phyloP scores from a whole-genome alignment of 2,113 vertebrate genomes.

The Neodontobutis hainanensis region DNA sequence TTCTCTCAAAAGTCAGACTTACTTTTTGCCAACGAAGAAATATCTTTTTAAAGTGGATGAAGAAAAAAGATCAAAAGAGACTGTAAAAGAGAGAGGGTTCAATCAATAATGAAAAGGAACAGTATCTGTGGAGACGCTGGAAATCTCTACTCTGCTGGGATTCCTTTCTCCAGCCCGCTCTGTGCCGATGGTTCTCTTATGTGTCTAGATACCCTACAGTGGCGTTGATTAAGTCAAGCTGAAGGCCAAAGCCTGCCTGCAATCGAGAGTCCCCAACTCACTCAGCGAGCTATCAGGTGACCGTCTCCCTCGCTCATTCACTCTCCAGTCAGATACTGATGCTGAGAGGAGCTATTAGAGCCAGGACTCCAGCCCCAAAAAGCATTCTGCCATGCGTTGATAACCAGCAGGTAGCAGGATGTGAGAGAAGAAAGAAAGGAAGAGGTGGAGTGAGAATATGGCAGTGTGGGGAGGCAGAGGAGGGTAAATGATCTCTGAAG shows the following conservation, averaged over 20 bases:
- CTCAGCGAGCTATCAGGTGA: slow-evolving; percentile 67
- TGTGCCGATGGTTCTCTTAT: slow-evolving; percentile 56
- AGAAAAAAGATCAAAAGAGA: slow-evolving; percentile 1
- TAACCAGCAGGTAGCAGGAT: slow-evolving; percentile 56
- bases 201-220: slow-evolving; percentile 67
- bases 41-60: neutral
- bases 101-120: slow-evolving; percentile 56
- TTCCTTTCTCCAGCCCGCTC: slow-evolving; percentile 47
- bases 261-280: slow-evolving; percentile 58
- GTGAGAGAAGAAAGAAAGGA: slow-evolving; percentile 3
- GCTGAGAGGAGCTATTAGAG: slow-evolving; percentile 65
- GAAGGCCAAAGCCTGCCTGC: slow-evolving; percentile 64
- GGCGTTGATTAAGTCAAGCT: slow-evolving; percentile 75
- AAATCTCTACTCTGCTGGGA: slow-evolving; percentile 57
- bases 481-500: slow-evolving; percentile 75
- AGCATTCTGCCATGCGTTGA: slow-evolving; percentile 60
- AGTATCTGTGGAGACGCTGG: slow-evolving; percentile 38
- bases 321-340: slow-evolving; percentile 53
- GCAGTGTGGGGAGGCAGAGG: slow-evolving; percentile 51
- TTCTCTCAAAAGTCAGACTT: slow-evolving; percentile 27
- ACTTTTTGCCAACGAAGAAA: neutral
- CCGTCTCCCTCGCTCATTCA: slow-evolving; percentile 52
- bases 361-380: slow-evolving; percentile 28
- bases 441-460: slow-evolving; percentile 22
- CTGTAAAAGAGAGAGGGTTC: slow-evolving; percentile 16